Evolutionary conservation across 2,888 invertebrate species (phyloP).

Genomic region (Melanargia galathea): DNA sequence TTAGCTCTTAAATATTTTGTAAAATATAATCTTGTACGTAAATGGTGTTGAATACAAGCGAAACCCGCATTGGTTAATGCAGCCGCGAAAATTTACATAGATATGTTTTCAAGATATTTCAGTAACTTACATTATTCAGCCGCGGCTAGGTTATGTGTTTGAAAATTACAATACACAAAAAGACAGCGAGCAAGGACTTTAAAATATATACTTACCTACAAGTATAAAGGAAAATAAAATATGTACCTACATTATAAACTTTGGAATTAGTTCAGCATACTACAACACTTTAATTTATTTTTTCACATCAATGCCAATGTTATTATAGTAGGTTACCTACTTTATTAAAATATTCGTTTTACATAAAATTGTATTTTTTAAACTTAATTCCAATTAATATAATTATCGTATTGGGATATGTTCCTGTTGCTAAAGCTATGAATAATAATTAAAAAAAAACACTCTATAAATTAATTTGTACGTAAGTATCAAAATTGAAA

Average conservation of each 20-base stretch:
- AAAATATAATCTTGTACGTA: conserved; percentile 6
- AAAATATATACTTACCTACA: conserved; percentile 14
- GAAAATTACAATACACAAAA: conserved; percentile 27
- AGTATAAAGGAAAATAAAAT: conserved; percentile 4
- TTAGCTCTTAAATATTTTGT: conserved; percentile 1
- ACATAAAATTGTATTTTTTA: background rate
- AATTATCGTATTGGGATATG: background rate
- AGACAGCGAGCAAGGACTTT: conserved; percentile 14
- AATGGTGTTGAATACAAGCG: conserved; percentile 23
- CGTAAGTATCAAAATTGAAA: conserved; percentile 10
- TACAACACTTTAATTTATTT: too few relatives aligned
- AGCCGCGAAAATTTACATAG: conserved; percentile 27
- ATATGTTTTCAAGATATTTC: conserved; percentile 28
- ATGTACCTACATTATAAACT: background rate
- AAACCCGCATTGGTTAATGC: conserved; percentile 24
- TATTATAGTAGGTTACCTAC: too few relatives aligned
- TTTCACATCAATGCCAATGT: too few relatives aligned
- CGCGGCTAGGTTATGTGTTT: conserved; percentile 25
- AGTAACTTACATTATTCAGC: conserved; percentile 29
- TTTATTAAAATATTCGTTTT: background rate
- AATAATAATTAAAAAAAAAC: background rate
- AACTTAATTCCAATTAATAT: background rate
- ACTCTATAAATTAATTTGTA: background rate
- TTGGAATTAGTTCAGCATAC: background rate
- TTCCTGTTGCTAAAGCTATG: background rate